A percentile compares a stretch with the other conserved stretches of the same genome.
phyloP scores from a whole-genome alignment of 2,797 vertebrate genomes.

The Trichosurus vulpecula region DNA sequence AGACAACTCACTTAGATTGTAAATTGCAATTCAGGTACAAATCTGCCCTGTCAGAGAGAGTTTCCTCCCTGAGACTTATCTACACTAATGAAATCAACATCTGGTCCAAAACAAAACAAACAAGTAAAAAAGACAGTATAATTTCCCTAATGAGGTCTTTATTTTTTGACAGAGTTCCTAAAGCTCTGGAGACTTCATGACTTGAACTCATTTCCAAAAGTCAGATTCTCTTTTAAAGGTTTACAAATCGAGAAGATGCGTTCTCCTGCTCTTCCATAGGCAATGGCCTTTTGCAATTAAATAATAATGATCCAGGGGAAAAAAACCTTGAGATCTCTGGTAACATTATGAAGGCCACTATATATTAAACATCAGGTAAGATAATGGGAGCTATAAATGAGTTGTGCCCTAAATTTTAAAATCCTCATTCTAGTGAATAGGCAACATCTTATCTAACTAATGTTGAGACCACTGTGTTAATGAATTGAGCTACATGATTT shows the following conservation, averaged over 20 bases:
- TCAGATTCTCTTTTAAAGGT: rapidly evolving
- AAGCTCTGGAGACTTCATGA: background rate
- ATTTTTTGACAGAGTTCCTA: background rate
- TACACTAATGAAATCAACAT: background rate
- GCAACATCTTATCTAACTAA: rapidly evolving
- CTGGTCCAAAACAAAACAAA: background rate
- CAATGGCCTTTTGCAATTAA: rapidly evolving
- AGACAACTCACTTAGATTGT: background rate
- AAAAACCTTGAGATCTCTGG: rapidly evolving
- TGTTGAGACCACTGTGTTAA: rapidly evolving
- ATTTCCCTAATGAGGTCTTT: background rate
- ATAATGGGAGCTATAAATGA: rapidly evolving
- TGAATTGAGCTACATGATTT: rapidly evolving
- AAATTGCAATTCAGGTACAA: background rate
- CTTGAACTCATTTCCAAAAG: background rate
- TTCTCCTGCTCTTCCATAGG: too few species aligned
- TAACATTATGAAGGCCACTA: rapidly evolving
- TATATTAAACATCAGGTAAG: rapidly evolving
- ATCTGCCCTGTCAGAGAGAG: background rate
- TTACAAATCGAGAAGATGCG: rapidly evolving
- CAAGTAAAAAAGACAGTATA: background rate
- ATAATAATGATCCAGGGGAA: too few species aligned
- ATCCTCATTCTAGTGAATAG: background rate
- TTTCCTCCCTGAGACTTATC: background rate
- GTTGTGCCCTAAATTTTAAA: background rate